These are phyloP conservation scores for Silurus asotus DNA, from an alignment of 2,113 vertebrate genomes.

Conservation along the genomic window DNA sequence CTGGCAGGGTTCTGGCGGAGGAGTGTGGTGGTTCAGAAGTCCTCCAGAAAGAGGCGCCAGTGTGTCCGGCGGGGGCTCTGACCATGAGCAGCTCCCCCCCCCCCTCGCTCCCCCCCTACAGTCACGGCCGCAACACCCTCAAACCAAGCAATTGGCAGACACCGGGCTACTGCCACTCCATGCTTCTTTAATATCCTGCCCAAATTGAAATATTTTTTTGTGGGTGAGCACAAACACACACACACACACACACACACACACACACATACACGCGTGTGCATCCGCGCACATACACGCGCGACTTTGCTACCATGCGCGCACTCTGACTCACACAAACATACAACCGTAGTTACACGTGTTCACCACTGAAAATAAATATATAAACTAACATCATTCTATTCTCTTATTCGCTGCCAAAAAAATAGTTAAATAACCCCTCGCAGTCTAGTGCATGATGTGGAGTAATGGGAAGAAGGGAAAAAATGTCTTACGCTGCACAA, in stretches of 20 bases:
- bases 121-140: slow-evolving; percentile 73
- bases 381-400: slow-evolving; percentile 72
- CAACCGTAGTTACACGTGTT: slow-evolving; percentile 48
- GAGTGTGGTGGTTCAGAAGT: slow-evolving; percentile 88
- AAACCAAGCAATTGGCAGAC: slow-evolving; percentile 76
- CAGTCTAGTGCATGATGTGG: slow-evolving; percentile 63
- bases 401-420: slow-evolving; percentile 72
- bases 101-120: slow-evolving; percentile 65
- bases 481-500: slow-evolving; percentile 66
- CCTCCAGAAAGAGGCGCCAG: slow-evolving; percentile 85
- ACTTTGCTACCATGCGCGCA: slow-evolving; percentile 36
- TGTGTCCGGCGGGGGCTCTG: slow-evolving; percentile 80
- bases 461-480: slow-evolving; percentile 62
- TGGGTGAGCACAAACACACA: slow-evolving; percentile 70
- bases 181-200: slow-evolving; percentile 88
- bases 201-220: slow-evolving; percentile 86
- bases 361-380: slow-evolving; percentile 74
- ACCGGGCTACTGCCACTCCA: slow-evolving; percentile 66
- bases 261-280: slow-evolving; percentile 56
- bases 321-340: slow-evolving; percentile 63
- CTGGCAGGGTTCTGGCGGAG: slow-evolving; percentile 78
- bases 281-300: slow-evolving; percentile 53
- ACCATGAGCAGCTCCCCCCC: slow-evolving; percentile 71
- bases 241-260: slow-evolving; percentile 60
- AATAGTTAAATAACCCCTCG: slow-evolving; percentile 67